Base-by-base conservation (phyloP, 2,113 vertebrate species). In the Chloroceryle aenea region DNA sequence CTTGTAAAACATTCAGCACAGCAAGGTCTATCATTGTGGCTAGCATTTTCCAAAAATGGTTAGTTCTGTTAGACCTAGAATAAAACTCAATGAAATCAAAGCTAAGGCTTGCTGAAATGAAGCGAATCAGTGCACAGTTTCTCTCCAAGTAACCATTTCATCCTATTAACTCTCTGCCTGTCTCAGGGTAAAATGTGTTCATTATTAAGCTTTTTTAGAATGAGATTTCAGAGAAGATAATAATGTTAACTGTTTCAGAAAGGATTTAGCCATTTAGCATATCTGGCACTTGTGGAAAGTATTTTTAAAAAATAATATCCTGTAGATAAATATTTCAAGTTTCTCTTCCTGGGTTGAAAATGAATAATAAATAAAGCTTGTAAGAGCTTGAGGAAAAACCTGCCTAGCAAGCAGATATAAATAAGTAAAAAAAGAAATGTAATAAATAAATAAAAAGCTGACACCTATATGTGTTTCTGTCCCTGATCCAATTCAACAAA, bases 321-420 rank as follows among this genome's bases (percentile, higher is more conserved):
- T 75, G 5, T 97, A 72, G 96, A 97, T 97, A 97, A 98, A 96
- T 97, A 95, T 97, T 98, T 97, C 83, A 97, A 85, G 19, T 89
- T 97, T 96, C 61, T 95, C 78, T 97, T 95, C 67, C 78, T 93
- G 76, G 53, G 78, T 90, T 97, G 77, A 95, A 96, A 96, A 97
- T 96, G 59, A 98, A 97, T 96, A 97, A 96, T 96, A 95, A 96
- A 97, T 96, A 95, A 94, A 94, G 62, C 75, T 61, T 83, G 74
- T 87, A 92, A 97, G 80, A 93, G 73, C 71, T 95, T 76, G 75
- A 87, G 77, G 63, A 95, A 97, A 95, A 96, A 95, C 76, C 78
- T 95, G 64, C 89, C 30, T 80, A 89, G 56, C 58, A 90, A 89
- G 52, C 32, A 95, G 88, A 84, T 93, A 92, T 78, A 91, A 94